phyloP scores from a whole-genome alignment of 2,797 vertebrate species.

The Halcyon smyrnensis region DNA sequence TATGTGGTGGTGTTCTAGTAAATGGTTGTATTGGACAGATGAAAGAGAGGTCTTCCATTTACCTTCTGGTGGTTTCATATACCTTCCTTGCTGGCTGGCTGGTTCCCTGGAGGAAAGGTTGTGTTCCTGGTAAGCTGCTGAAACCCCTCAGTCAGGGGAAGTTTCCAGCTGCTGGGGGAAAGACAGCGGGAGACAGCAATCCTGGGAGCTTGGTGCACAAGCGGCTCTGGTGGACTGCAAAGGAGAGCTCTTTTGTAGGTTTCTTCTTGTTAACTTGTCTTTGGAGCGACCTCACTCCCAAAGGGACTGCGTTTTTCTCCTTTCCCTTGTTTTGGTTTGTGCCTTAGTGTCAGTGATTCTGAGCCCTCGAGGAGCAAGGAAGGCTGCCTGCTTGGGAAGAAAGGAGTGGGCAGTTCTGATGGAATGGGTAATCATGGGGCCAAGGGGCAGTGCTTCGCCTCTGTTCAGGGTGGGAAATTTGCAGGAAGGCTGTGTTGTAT shows the following conservation, averaged over 20 bases:
- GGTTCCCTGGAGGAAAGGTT: neutral
- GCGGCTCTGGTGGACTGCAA: neutral
- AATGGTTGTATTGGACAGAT: neutral
- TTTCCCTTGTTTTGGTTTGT: neutral
- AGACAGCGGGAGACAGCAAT: neutral
- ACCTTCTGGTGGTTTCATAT: neutral
- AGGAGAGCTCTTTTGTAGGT: neutral
- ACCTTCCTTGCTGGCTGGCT: neutral
- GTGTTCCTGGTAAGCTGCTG: neutral
- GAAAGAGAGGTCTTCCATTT: neutral
- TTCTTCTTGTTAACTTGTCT: neutral
- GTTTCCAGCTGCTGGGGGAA: neutral
- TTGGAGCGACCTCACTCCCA: neutral
- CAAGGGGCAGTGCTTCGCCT: neutral
- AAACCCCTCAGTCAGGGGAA: neutral
- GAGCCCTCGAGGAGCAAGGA: neutral
- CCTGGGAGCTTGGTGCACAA: neutral
- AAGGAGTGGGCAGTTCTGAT: neutral
- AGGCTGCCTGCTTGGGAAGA: fast-evolving
- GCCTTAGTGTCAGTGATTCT: neutral
- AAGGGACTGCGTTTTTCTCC: fast-evolving
- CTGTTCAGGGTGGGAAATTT: neutral
- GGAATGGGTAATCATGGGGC: neutral
- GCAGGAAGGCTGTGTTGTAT: neutral
- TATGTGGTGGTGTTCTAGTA: neutral